Evolutionary conservation across 2,113 vertebrate genomes (phyloP).

Genomic region (Microtus pennsylvanicus): DNA sequence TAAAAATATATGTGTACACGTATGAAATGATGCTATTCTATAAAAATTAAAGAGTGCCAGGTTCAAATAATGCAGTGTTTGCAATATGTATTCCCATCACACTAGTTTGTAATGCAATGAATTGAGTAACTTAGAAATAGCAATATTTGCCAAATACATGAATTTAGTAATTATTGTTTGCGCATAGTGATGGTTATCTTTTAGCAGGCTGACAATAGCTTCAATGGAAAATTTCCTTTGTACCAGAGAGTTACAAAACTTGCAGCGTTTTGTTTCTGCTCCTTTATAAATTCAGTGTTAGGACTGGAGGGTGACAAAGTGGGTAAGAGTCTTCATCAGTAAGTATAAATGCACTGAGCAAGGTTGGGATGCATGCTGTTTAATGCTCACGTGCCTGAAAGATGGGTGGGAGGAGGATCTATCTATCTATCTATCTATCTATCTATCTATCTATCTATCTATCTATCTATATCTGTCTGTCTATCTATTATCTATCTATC

Average conservation of each 20-base stretch:
- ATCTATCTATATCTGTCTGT: background rate
- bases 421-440: background rate
- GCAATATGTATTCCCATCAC: background rate
- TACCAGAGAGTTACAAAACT: background rate
- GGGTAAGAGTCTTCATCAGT: background rate
- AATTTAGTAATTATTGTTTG: constrained; percentile 40
- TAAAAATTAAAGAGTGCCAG: constrained; percentile 20
- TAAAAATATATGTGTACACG: constrained; percentile 59
- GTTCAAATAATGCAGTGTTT: constrained; percentile 35
- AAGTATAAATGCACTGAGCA: background rate
- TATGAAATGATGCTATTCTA: constrained; percentile 35
- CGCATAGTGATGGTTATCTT: constrained; percentile 15
- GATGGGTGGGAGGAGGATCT: background rate
- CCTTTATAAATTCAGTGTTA: constrained; percentile 10
- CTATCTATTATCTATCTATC: background rate
- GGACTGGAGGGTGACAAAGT: background rate
- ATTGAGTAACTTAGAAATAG: constrained; percentile 38
- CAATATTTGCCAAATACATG: constrained; percentile 38
- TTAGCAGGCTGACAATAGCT: constrained; percentile 16
- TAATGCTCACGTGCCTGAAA: background rate
- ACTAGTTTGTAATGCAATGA: constrained; percentile 52
- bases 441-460: background rate
- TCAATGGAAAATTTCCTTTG: constrained; percentile 32
- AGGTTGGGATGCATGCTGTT: background rate
- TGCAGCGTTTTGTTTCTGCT: background rate